Conservation (phyloP, 2,113 vertebrate species). For the Odontesthes bonariensis region DNA sequence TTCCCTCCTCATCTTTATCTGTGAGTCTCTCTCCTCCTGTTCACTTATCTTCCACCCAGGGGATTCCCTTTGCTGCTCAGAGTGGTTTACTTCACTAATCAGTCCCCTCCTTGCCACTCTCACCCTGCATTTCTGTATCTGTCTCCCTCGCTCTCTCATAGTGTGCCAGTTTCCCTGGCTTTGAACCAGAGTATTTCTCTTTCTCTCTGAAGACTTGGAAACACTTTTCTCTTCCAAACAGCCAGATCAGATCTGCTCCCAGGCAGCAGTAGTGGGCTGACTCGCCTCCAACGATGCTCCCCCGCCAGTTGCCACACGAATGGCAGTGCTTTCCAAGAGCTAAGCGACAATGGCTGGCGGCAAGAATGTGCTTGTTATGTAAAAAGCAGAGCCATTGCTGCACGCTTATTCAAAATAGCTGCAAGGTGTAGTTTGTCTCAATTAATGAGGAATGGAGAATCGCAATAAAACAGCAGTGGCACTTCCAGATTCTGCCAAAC, state of each 20-base stretch:
- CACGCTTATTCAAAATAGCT: constrained; percentile 65
- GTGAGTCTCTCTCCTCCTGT: constrained; percentile 60
- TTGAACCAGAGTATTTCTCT: constrained; percentile 71
- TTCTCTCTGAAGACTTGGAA: constrained; percentile 66
- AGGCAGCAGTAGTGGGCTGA: constrained; percentile 63
- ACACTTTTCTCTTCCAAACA: constrained; percentile 73
- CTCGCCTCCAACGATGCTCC: constrained; percentile 66
- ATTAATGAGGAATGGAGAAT: constrained; percentile 35
- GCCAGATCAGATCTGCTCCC: constrained; percentile 74
- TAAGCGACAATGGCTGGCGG: constrained; percentile 66
- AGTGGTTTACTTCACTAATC: constrained; percentile 80
- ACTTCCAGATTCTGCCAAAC: constrained; percentile 39
- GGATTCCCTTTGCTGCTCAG: constrained; percentile 69
- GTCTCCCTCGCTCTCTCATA: constrained; percentile 46
- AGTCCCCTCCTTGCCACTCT: constrained; percentile 69
- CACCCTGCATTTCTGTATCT: constrained; percentile 54
- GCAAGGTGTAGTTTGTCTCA: constrained; percentile 50
- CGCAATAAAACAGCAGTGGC: constrained; percentile 40
- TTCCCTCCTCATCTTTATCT: constrained; percentile 22
- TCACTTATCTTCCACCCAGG: constrained; percentile 71
- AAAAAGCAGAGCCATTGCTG: constrained; percentile 34
- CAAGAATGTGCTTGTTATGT: constrained; percentile 64
- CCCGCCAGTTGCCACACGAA: constrained; percentile 52
- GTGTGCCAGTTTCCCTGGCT: constrained; percentile 74
- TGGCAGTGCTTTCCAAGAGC: constrained; percentile 71